Conservation (phyloP, 2,113 vertebrate genomes). For the Lota lota region DNA sequence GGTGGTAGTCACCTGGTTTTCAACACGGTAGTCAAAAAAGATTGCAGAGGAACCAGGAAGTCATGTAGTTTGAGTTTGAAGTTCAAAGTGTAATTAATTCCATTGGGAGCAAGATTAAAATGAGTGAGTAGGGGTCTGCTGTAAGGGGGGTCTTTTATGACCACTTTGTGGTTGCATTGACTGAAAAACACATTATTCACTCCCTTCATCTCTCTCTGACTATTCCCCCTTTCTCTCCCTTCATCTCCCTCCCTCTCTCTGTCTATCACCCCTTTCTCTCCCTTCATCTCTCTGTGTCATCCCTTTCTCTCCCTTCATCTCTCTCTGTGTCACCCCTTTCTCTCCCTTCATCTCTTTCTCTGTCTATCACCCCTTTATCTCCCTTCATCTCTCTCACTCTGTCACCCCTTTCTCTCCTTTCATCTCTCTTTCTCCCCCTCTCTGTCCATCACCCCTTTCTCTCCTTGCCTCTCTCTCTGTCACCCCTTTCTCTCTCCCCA, state of each 20-base stretch:
- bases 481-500: too few species aligned
- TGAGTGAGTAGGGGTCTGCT: constrained; percentile 22
- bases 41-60: constrained; percentile 69
- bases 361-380: too few species aligned
- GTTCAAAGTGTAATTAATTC: constrained; percentile 49
- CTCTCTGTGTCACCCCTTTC: not conserved
- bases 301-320: too few species aligned
- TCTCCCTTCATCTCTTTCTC: too few species aligned
- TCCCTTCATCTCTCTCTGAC: not conserved
- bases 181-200: constrained; percentile 17
- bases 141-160: constrained; percentile 30
- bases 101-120: constrained; percentile 46
- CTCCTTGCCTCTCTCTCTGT: too few species aligned
- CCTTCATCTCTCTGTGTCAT: not conserved
- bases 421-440: too few species aligned
- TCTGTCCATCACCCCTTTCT: too few species aligned
- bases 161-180: constrained; percentile 27
- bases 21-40: constrained; percentile 58
- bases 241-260: not conserved
- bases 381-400: too few species aligned
- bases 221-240: not conserved
- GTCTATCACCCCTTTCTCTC: not conserved
- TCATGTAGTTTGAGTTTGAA: constrained; percentile 62
- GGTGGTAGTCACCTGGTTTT: constrained; percentile 69
- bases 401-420: too few species aligned